Base-by-base conservation (phyloP, 2,113 vertebrate species). In the Reinhardtius hippoglossoides region DNA sequence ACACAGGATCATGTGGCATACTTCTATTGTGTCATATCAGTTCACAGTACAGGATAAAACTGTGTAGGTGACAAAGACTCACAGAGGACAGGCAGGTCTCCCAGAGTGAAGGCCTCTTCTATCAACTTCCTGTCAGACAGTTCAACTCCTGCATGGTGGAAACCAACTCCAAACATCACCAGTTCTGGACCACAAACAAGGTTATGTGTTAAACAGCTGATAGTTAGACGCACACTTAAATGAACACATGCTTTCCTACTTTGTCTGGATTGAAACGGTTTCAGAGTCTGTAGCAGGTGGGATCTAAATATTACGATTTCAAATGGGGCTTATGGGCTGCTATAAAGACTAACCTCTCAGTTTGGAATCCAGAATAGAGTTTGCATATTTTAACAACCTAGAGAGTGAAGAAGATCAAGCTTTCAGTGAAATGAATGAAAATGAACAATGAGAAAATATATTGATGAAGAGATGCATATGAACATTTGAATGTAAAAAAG, bases 11-110 rank as follows among this genome's bases (percentile, higher is more conserved):
- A 21, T 44, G 31, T 64, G 27, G 23, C 40, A 21, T 4, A 3
- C 7, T 21, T 16, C 7, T 35, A n/a, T 27, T 9, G n/a, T 44
- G 13, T 63, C 13, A 58, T 68, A 66, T 52, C 50, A 24, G 10
- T 84, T 77, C 65, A 55, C 21, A 52, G n/a, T 0, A 40, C 13
- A 54, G 4, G 20, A 50, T 56, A 69, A 55, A 73, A 58, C 16
- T 57, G 9, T 40, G n/a, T 35, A 44, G 60, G 35, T 27, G 57
- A 61, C 14, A 12, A 64, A 74, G 84, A 91, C 97, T 96, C 93
- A 99, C 98, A 99, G 83, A 99, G 96, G 66, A 97, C 97, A 68
- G 97, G 97, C 61, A 99, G 81, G 83, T 97, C 97, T 94, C 96
- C 97, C 64, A 67, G 35, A 61, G 91, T 94, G 90, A 99, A 99